Evolutionary conservation across 1,140 invertebrate species (phyloP).

Genomic region (Akabosia matsudoensis): DNA sequence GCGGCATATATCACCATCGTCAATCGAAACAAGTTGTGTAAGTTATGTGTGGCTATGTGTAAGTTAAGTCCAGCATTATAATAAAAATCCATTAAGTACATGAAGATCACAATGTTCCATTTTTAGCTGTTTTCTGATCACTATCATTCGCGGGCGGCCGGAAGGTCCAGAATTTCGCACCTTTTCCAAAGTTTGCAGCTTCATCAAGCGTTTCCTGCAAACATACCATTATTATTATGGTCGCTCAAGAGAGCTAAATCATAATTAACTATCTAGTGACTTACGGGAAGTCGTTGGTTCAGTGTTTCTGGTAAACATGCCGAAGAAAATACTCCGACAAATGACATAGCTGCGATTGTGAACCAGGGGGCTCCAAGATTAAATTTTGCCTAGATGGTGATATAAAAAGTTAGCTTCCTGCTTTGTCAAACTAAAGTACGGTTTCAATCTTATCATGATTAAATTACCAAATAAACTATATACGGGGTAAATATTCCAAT

Average conservation of each 20-base stretch:
- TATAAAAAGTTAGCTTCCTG: neutral
- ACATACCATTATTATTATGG: no score
- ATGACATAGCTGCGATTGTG: conserved; percentile 47
- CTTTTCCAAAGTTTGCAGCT: conserved; percentile 50
- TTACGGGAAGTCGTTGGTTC: conserved; percentile 34
- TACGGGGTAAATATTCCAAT: conserved; percentile 55
- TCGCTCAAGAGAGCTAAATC: neutral
- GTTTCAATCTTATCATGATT: no score
- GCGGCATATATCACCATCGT: no score
- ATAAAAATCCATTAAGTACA: neutral
- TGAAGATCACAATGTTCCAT: neutral
- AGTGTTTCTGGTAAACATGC: conserved; percentile 52
- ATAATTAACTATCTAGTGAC: neutral
- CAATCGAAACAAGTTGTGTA: no score
- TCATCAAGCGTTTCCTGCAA: conserved; percentile 50
- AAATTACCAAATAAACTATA: conserved; percentile 58
- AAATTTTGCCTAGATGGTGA: conserved; percentile 33
- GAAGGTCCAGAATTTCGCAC: conserved; percentile 50
- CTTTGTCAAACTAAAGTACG: no score
- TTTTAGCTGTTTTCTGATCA: neutral
- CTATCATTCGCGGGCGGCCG: neutral
- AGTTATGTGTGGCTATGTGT: no score
- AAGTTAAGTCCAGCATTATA: neutral
- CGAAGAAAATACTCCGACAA: conserved; percentile 48
- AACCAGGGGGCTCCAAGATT: conserved; percentile 47